Base-by-base conservation (phyloP, 1,140 invertebrate genomes). In the Drosophila saltans region DNA sequence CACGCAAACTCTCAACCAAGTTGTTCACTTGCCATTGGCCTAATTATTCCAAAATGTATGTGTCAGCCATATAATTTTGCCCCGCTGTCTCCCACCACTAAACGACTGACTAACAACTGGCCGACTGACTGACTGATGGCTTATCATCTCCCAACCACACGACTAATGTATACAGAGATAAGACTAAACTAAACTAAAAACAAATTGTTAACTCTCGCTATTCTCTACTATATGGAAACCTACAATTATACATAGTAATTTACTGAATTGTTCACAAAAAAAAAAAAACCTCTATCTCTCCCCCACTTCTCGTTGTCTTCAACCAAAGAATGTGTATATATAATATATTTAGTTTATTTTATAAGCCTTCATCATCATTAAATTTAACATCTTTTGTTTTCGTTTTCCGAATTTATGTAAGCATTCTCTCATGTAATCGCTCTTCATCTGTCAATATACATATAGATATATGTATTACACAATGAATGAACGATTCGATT, bases 111-210 rank as follows among this genome's bases (percentile, higher is more conserved):
- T 52, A 26, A 52, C 45, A n/a, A 43, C 41, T 67, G 65, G 56
- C 45, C 26, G 45, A 52, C 45, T 52, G 45, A 52, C 45, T 52
- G 41, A 43, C 41, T 67, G 74, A 61, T 74, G 71, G 75, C 75
- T 77, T 77, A 77, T 77, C 75, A 77, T 41, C 58, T 26, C 30
- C 43, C 45, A 41, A 39, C 71, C 60, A 69, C 75, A 77, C 66
- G 71, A 69, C 75, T 66, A 77, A 69, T 69, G 71, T 43, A 62
- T 40, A 41, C 41, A 36, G 59, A 73, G 74, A 77, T 77, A 73
- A 77, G 45, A 26, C 45, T 52, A 52, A 9, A 56, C n/a, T 56
- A 52, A 52, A 52, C 45, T 26, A 9, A 52, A 33, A 58, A 58
- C 56, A 69, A 74, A 74, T 69, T 62, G 75, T 74, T 66, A 66